Percentiles rank a stretch among this genome's conserved stretches.
Evolutionary conservation across 2,797 vertebrate genomes (phyloP).

Genomic region (Crenichthys baileyi): DNA sequence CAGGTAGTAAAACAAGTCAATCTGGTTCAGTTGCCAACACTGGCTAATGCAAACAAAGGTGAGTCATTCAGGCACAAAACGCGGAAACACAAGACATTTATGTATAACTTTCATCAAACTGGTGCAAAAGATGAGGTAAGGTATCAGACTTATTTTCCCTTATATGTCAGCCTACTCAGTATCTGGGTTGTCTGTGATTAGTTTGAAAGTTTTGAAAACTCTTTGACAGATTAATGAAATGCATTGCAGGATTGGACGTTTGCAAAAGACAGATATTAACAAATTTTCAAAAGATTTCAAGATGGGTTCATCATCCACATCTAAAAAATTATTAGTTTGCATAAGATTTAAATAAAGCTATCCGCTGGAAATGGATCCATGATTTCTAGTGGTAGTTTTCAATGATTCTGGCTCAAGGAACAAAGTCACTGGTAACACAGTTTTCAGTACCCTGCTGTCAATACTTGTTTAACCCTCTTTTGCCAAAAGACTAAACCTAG

Average conservation of each 20-base stretch:
- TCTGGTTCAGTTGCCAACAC: slow-evolving; percentile 35
- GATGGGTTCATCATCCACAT: no score
- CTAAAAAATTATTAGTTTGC: no score
- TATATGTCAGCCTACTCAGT: neutral
- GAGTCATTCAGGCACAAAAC: neutral
- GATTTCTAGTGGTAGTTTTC: no score
- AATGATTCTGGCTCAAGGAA: neutral
- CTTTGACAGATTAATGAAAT: neutral
- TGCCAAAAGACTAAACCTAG: no score
- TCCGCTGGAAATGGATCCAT: no score
- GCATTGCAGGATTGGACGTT: neutral
- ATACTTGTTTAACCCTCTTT: no score
- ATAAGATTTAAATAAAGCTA: no score
- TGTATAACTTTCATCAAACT: neutral
- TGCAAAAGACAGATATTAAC: neutral
- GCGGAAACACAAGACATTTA: neutral
- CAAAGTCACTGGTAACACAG: no score
- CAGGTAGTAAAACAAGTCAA: slow-evolving; percentile 6
- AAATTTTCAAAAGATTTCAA: no score
- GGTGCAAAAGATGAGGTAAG: slow-evolving; percentile 22
- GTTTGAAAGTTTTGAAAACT: neutral
- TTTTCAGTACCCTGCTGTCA: no score
- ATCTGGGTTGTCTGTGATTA: neutral
- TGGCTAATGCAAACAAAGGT: slow-evolving; percentile 7
- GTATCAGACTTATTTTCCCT: neutral